Base-by-base conservation (phyloP, 2,797 vertebrate genomes). In the Melanogrammus aeglefinus region DNA sequence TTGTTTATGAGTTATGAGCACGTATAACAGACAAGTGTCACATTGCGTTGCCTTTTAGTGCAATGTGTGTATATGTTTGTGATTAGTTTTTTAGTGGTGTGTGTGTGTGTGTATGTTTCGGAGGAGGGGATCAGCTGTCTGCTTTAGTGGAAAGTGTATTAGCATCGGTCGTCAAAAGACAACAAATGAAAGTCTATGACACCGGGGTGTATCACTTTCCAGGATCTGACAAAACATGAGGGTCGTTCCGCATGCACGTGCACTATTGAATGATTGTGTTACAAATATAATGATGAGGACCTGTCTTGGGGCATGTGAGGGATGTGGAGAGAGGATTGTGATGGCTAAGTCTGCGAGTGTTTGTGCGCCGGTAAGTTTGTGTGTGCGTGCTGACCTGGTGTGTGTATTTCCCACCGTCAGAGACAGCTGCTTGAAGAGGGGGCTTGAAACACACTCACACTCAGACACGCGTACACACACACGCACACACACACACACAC, bases 351-450 rank as follows among this genome's bases (percentile, higher is more conserved):
- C 2, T 1, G n/a, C 9, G n/a, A 51, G 1, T 77, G 39, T 24
- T 24, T 12, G 36, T 74, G 9, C 47, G 57, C 24, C 31, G 4
- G 72, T 12, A 27, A 39, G 57, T 47, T 31, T 57, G 75, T 81
- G 73, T 81, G 69, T 21, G 38, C 73, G 57, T 66, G 12, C 9
- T 13, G 63, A 10, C 63, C 63, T 27, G 8, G 63, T 27, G n/a
- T 69, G n/a, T 10, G 63, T 69, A 1, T 27, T n/a, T 27, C 24
- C n/a, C 82, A 76, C 47, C 86, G 88, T 90, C 88, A 91, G 77
- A 80, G 78, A 87, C 88, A 92, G 89, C 85, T 92, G 91, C 74
- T 83, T 73, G 31, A 27, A 5, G 24, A 77, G 75, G 47, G 86
- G 86, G 79, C 86, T 85, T 85, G 81, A 79, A 82, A 44, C 38